Base-by-base conservation (phyloP, 2,113 vertebrate genomes). In the Syrrhaptes paradoxus region DNA sequence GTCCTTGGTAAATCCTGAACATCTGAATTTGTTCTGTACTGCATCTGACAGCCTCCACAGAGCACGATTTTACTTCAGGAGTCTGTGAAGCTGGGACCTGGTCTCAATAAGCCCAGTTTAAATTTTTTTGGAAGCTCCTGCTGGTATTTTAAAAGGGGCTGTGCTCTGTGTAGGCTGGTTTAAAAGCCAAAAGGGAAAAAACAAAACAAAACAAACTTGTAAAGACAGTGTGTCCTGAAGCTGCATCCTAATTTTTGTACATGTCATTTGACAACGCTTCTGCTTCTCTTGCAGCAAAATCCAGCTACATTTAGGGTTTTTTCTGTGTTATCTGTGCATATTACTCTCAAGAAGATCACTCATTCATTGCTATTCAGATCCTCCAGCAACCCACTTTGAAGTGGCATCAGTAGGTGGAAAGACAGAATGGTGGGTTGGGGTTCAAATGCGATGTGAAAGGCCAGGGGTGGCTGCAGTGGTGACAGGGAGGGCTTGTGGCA, bases 401-500 rank as follows among this genome's bases (percentile, higher is more conserved):
- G n/a, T 19, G 82, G 38, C 88, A 75, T 90, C 88, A 36, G 46
- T 51, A 82, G 26, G 34, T 93, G 49, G 72, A 96, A 93, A 93
- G 85, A 73, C 7, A 26, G 5, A 57, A 70, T 70, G 49, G 52
- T 72, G 76, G 59, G 26, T 25, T 90, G 79, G 58, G 76, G 54
- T 66, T 94, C 83, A 73, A 61, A 76, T 24, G 28, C 52, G 67
- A 22, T 58, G 57, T 21, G 65, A 62, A 81, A 81, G 73, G 41
- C 73, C 7, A 10, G 49, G 49, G 38, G 49, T 34, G 65, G 63
- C 49, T 45, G 57, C 57, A 18, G n/a, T 34, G 48, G 48, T 67
- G 66, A 36, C 9, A 55, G 25, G 66, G 43, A 68, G 45, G 58
- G 74, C 75, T 82, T 51, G 63, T 85, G 61, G 66, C 78, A 67